Base-by-base conservation (phyloP, 2,113 vertebrate genomes). In the Antennarius striatus region DNA sequence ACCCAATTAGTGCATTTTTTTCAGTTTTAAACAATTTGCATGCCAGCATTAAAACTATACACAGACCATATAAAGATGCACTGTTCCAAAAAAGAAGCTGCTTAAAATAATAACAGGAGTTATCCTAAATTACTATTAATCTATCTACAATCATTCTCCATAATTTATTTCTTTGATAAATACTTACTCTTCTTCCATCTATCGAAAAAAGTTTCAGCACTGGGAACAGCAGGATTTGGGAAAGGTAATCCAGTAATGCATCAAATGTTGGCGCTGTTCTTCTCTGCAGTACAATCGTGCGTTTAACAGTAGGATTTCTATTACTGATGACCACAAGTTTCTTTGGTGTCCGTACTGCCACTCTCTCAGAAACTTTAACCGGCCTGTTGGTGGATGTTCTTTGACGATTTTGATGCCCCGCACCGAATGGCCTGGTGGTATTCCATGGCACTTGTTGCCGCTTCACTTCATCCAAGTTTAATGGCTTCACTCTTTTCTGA, bases 141-240 rank as follows among this genome's bases (percentile, higher is more conserved):
- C 10, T 2, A 57, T 49, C 10, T 2, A 66, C 40, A 36, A 36
- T 36, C 7, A 46, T 28, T 58, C 36, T 76, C 10, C 42, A 3
- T 1, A 13, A 36, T 36, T 36, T 7, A 1, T 39, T 65, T 66
- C 10, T 67, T 49, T 54, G n/a, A 0, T 9, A 15, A 66, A 30
- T 43, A 89, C 95, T 95, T 84, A 99, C 98, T 91, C 93, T 93
- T 90, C 93, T 94, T 60, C 98, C 96, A 30, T 98, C 94, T 0
- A 90, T 89, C 3, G 94, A 91, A 59, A 94, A 98, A 1, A 99
- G 90, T 81, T 96, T 98, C 51, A 85, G 66, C 3, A 99, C 96
- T 6, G 93, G 93, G 70, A 93, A 95, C 72, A 93, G 93, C 92
- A 99, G 91, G 61, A 94, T 79, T 56, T 95, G 92, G 0, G 94